Evolutionary conservation across 1,140 invertebrate species (phyloP), one percentile per base, ranked within the genome.

Genomic region (Latrodectus geometricus): DNA sequence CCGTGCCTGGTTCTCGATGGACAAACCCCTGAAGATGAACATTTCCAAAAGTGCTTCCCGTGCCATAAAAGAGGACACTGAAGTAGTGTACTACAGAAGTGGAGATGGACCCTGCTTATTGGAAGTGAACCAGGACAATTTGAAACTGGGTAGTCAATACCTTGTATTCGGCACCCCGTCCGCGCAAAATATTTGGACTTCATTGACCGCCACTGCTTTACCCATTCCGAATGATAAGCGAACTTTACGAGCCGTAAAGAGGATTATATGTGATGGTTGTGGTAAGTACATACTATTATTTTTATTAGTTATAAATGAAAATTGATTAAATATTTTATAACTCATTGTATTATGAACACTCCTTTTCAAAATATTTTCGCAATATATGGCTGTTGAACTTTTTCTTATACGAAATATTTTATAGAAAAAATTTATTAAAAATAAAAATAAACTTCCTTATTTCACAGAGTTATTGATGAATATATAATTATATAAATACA

Each of bases 181-280:
- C 4, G 52, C 49, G n/a, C 73, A n/a, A 66, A 23, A 74, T 66
- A 9, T 69, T 48, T 74, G 68, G 77, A 68, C 76, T 11, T 86
- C 76, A 9, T 9, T 86, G 65, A 65, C 83, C 23, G 85, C 85
- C 72, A 52, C 85, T 66, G 85, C 85, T 73, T 68, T 87, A 73
- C 85, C 85, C 85, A 87, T 87, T 80, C 76, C 85, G 76, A 79
- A 87, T 35, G 85, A 87, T 2, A 87, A 87, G 21, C 85, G 85
- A 87, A 87, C 70, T 73, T 87, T 87, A 17, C 68, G 77, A 74
- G 85, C 76, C 5, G 77, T 87, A 0, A 87, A 80, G 85, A 79
- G 66, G 61, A 54, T 87, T 9, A 23, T 87, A 15, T 87, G 85
- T 52, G 73, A 73, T 73, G 85, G 65, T 54, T 87, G 85, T 66